Evolutionary conservation across 1,140 invertebrate species (phyloP), one percentile per base, ranked within the genome.

Genomic region (Drosophila baimaii): DNA sequence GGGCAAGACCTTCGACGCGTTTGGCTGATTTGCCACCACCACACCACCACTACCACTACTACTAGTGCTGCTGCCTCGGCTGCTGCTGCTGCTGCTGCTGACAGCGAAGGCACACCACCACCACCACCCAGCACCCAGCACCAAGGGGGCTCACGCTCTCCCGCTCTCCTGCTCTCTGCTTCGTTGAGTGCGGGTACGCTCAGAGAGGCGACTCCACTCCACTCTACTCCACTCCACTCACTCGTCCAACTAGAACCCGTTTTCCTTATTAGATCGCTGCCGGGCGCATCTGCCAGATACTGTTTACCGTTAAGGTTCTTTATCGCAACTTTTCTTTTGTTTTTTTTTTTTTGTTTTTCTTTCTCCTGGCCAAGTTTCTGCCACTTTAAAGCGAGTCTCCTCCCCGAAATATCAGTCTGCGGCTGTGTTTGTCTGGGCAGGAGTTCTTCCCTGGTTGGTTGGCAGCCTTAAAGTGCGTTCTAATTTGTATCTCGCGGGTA

Each of bases 1-100:
- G 90, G 90, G 86, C 90, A 91, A 91, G 90, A 91, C 86, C 86
- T 91, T 80, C 83, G 77, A 83, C 78, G 90, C 85, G 85, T 90
- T 91, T 91, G 89, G 89, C 79, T 91, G 89, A 89, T 86, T 86
- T 86, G 82, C 76, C 64, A 81, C 62, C 51, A 70, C 51, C 47
- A 70, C 61, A 79, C 58, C 19, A 75, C 43, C 19, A 19, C 29
- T 13, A 19, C 54, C 10, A 13, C 35, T 44, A 23, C 35, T 49
- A 47, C 47, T 43, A 17, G 29, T 54, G n/a, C 52, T 39, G 27
- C 31, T 19, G 2, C 37, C 29, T 29, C 23, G 12, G 31, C 47
- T 21, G 21, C 27, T 35, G 41, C 27, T 41, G 61, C 39, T 31
- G 35, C 29, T 44, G 39, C 52, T 39, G 27, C 31, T 19, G 27